Evolutionary conservation across 1,140 invertebrate genomes (phyloP).

Genomic region (Temnothorax nylanderi): DNA sequence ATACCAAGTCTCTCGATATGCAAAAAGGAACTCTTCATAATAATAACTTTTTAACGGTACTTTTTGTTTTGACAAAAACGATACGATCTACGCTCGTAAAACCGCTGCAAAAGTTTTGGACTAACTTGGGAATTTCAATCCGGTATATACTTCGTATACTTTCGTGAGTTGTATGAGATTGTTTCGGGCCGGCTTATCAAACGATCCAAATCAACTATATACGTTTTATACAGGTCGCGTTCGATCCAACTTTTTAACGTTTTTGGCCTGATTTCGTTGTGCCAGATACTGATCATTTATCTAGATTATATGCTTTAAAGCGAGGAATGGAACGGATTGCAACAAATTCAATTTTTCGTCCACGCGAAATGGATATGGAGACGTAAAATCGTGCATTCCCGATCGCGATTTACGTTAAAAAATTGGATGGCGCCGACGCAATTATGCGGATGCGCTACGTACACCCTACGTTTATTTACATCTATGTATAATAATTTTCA

Average conservation of each 20-base stretch:
- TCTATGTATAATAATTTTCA: conserved; percentile 80
- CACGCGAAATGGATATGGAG: background rate
- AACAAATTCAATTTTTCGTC: conserved; percentile 38
- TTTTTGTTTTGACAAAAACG: conserved; percentile 62
- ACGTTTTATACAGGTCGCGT: conserved; percentile 65
- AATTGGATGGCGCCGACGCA: conserved; percentile 63
- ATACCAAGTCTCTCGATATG: conserved; percentile 70
- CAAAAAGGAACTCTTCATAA: conserved; percentile 77
- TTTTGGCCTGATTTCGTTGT: background rate
- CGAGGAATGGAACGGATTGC: conserved; percentile 50
- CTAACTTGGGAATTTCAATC: conserved; percentile 64
- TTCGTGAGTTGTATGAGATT: conserved; percentile 79
- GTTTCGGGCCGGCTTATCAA: conserved; percentile 78
- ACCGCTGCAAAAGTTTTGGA: conserved; percentile 66
- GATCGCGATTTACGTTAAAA: conserved; percentile 63
- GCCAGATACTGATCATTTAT: background rate
- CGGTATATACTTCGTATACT: conserved; percentile 80
- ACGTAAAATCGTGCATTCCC: conserved; percentile 22
- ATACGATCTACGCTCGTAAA: conserved; percentile 69
- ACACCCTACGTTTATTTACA: conserved; percentile 81
- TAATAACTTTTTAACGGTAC: conserved; percentile 69
- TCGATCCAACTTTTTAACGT: conserved; percentile 71
- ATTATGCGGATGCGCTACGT: conserved; percentile 75
- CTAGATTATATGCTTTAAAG: conserved; percentile 28
- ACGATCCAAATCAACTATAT: conserved; percentile 76